These are phyloP conservation scores for Sesamia nonagrioides DNA, from an alignment of 1,140 invertebrate species.

Conservation along the genomic window DNA sequence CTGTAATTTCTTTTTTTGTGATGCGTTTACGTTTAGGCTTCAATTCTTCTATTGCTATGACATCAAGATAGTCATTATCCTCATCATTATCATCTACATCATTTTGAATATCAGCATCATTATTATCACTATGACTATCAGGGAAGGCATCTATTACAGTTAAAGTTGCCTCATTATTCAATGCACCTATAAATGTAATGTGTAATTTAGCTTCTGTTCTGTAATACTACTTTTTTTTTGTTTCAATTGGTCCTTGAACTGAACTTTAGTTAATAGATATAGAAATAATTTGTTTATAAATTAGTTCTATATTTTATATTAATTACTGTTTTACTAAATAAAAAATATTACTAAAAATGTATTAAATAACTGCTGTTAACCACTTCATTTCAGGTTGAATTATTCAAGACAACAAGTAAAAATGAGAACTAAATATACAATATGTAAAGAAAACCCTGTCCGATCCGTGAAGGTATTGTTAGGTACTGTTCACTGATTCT, in stretches of 20 bases:
- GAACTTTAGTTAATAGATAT: too few relatives aligned
- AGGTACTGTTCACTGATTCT: too few relatives aligned
- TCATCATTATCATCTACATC: conserved; percentile 47
- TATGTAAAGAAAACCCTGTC: too few relatives aligned
- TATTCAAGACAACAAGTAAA: neutral
- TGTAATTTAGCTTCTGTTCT: neutral
- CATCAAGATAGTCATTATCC: conserved; percentile 60
- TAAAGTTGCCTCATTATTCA: conserved; percentile 66
- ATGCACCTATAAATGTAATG: conserved; percentile 61
- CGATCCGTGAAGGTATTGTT: too few relatives aligned
- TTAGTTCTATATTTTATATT: too few relatives aligned
- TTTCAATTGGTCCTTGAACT: neutral
- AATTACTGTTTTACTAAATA: conserved; percentile 10
- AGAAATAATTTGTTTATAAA: too few relatives aligned
- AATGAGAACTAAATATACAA: too few relatives aligned
- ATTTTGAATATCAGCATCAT: conserved; percentile 16
- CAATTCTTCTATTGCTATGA: conserved; percentile 73
- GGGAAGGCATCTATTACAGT: conserved; percentile 52
- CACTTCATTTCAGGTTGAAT: neutral
- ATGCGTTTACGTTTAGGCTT: conserved; percentile 70
- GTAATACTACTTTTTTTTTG: neutral
- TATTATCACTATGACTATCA: conserved; percentile 30
- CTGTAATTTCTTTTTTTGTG: conserved; percentile 65
- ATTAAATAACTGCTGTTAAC: too few relatives aligned
- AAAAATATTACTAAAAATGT: too few relatives aligned